These are phyloP conservation scores for Saxicola maurus DNA, from an alignment of 2,797 vertebrate genomes.

Conservation along the genomic window DNA sequence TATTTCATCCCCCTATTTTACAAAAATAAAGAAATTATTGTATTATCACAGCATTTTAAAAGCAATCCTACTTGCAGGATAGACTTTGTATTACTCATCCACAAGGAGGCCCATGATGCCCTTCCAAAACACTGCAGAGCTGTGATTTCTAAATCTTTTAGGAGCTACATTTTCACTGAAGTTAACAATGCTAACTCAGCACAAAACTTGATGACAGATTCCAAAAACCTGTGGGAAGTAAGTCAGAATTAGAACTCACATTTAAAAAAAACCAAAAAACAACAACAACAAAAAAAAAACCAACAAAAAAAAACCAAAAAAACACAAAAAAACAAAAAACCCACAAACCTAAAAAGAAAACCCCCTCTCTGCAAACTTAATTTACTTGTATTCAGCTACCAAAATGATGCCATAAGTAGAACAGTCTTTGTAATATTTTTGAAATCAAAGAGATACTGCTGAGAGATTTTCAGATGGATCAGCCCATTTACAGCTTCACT, in stretches of 20 bases:
- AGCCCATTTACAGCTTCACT: neutral
- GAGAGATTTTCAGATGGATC: neutral
- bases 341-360: neutral
- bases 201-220: neutral
- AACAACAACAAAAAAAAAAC: accelerated
- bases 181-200: neutral
- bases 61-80: neutral
- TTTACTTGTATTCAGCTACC: neutral
- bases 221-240: neutral
- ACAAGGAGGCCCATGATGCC: neutral
- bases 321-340: accelerated
- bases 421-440: neutral
- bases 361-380: neutral
- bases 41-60: neutral
- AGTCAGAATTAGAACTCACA: neutral
- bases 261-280: neutral
- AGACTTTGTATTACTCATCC: neutral
- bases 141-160: neutral
- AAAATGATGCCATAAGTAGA: neutral
- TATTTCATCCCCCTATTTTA: neutral
- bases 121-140: neutral
- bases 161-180: neutral
- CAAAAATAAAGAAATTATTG: neutral
- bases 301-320: no score
- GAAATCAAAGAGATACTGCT: neutral